Evolutionary conservation across 2,797 vertebrate genomes (phyloP).

Genomic region (Catharus ustulatus): DNA sequence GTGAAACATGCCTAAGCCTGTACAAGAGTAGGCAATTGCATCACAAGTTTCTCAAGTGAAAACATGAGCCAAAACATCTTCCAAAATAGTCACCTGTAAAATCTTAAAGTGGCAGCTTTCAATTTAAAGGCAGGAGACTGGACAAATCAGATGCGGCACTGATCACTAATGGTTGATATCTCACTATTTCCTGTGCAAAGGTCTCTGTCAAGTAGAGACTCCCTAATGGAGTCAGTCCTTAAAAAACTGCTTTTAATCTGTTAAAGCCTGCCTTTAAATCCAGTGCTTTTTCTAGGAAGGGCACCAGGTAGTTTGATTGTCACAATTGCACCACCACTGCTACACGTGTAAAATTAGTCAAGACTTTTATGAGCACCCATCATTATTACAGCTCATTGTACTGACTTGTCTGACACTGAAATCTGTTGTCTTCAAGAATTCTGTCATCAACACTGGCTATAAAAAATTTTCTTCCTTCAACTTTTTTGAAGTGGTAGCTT

Average conservation of each 20-base stretch:
- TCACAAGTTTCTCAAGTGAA: neutral
- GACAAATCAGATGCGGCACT: neutral
- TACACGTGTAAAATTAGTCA: accelerated
- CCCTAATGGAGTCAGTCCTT: neutral
- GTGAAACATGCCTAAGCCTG: neutral
- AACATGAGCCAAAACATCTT: neutral
- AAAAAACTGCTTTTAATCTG: neutral
- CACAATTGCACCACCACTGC: neutral
- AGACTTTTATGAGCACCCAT: neutral
- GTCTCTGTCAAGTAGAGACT: neutral
- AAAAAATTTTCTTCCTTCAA: neutral
- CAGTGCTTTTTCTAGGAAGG: neutral
- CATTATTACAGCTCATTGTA: neutral
- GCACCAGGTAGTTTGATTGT: neutral
- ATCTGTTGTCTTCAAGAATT: neutral
- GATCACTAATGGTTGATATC: neutral
- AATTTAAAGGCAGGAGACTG: neutral
- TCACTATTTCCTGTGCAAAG: neutral
- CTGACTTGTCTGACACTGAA: neutral
- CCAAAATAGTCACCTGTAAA: neutral
- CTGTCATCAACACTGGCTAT: neutral
- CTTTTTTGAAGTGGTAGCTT: neutral
- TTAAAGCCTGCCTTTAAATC: neutral
- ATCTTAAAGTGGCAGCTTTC: neutral
- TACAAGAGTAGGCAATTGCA: neutral